These are phyloP conservation scores for Eulemur albifrons DNA, from an alignment of 2,797 vertebrate species.

Conservation along the genomic window DNA sequence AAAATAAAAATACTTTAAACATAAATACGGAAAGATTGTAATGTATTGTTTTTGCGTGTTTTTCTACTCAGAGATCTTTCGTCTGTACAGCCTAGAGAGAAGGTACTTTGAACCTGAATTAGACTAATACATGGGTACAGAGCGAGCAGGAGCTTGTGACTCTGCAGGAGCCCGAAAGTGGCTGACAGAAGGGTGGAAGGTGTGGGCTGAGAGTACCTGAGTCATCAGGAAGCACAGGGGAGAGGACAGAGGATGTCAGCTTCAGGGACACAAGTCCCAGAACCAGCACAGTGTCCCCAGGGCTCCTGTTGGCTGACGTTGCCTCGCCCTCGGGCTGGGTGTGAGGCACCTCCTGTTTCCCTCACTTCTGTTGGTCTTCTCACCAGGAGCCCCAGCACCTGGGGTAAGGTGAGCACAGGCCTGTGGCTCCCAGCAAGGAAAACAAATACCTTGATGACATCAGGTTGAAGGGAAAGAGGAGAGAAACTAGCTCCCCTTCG, in stretches of 20 bases:
- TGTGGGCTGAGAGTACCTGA: neutral
- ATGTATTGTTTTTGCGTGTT: neutral
- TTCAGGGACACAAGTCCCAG: neutral
- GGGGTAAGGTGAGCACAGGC: neutral
- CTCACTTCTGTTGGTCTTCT: neutral
- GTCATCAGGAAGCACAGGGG: rapidly evolving
- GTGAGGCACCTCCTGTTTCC: too few species aligned
- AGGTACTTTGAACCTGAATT: neutral
- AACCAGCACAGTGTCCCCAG: rapidly evolving
- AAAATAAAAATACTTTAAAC: neutral
- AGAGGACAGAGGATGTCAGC: neutral
- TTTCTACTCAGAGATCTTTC: neutral
- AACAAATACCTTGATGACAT: neutral
- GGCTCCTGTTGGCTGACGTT: rapidly evolving
- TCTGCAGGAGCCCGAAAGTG: neutral
- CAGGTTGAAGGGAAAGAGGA: neutral
- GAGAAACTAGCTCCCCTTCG: neutral
- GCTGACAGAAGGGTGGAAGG: neutral
- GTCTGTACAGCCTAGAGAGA: neutral
- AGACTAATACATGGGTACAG: neutral
- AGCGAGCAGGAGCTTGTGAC: neutral
- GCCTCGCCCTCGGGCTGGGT: neutral
- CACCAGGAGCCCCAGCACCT: neutral
- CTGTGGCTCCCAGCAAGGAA: neutral
- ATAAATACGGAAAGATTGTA: neutral